Conservation (phyloP, 2,113 vertebrate species). For the Mesoclemmys tuberculata region DNA sequence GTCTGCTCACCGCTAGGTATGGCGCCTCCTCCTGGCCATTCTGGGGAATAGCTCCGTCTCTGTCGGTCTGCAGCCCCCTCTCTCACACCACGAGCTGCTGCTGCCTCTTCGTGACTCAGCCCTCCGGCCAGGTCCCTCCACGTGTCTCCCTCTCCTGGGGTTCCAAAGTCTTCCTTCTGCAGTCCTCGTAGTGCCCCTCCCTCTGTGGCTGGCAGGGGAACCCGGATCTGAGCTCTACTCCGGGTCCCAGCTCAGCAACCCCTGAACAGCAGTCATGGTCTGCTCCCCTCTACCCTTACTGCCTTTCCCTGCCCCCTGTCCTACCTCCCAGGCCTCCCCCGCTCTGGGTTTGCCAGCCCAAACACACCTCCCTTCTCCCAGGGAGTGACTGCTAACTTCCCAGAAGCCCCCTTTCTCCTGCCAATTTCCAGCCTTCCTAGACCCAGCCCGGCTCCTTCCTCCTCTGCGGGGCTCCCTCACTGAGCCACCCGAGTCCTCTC, state of each 20-base stretch:
- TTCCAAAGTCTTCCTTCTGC: background rate
- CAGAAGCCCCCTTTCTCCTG: background rate
- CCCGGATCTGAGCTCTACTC: background rate
- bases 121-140: background rate
- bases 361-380: background rate
- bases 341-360: background rate
- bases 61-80: background rate
- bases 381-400: background rate
- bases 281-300: background rate
- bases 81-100: background rate
- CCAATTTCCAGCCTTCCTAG: background rate
- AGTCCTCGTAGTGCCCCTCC: background rate
- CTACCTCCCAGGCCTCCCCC: too few relatives aligned
- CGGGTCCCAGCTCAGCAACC: background rate
- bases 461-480: background rate
- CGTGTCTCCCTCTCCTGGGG: too few relatives aligned
- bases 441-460: background rate
- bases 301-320: background rate
- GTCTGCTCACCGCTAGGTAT: background rate
- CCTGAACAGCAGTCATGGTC: background rate
- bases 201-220: background rate
- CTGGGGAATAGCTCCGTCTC: background rate
- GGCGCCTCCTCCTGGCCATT: background rate
- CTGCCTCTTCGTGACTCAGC: background rate
- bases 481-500: background rate